phyloP scores from a whole-genome alignment of 2,113 vertebrate genomes.

The Pedetes capensis region DNA sequence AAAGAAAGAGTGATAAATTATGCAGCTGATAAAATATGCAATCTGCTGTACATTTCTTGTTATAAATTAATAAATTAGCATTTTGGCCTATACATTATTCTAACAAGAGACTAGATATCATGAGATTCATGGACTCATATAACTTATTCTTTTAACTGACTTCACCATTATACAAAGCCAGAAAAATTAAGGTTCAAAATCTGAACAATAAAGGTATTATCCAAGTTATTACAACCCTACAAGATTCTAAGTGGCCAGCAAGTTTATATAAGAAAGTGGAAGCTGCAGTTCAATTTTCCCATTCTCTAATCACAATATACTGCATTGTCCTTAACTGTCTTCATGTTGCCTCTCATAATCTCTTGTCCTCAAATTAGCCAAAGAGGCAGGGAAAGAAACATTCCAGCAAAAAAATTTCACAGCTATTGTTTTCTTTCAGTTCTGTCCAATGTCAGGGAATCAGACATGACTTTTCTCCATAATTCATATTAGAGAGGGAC shows the following conservation, averaged over 20 bases:
- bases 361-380: not conserved
- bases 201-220: not conserved
- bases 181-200: conserved; percentile 1
- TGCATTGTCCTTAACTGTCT: not conserved
- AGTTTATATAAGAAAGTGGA: conserved; percentile 33
- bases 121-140: not conserved
- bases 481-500: conserved; percentile 24
- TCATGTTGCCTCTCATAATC: not conserved
- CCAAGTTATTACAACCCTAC: not conserved
- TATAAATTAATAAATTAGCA: not conserved
- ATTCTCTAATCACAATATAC: not conserved
- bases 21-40: not conserved
- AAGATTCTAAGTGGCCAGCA: not conserved
- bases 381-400: not conserved
- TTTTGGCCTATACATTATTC: not conserved
- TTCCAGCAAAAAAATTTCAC: not conserved
- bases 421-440: not conserved
- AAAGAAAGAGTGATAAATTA: not conserved
- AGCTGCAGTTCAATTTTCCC: not conserved
- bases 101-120: not conserved
- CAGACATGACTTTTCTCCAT: not conserved
- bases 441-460: conserved; percentile 20
- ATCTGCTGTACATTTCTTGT: not conserved
- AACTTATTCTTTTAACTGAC: conserved; percentile 23
- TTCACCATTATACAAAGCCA: not conserved